A percentile compares a stretch with the other conserved stretches of the same genome.
These are phyloP conservation scores for Polyploca ridens DNA, from an alignment of 2,888 invertebrate species.

Conservation along the genomic window DNA sequence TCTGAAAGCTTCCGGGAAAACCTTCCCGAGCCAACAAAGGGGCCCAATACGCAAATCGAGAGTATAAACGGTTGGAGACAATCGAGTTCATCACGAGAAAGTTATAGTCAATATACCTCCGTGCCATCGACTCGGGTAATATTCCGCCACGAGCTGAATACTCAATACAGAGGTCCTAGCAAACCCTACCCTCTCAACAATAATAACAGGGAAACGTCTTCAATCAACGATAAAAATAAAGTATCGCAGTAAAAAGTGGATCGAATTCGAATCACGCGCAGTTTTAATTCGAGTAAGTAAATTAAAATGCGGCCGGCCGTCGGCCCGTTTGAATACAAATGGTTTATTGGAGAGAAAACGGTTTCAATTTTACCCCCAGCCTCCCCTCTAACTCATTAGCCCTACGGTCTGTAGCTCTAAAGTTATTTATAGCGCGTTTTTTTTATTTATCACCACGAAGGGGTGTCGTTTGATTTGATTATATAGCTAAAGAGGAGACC, in stretches of 20 bases:
- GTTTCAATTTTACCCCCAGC: conserved; percentile 65
- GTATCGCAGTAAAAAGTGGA: conserved; percentile 64
- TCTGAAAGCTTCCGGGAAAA: conserved; percentile 17
- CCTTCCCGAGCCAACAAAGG: conserved; percentile 37
- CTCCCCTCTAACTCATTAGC: conserved; percentile 70
- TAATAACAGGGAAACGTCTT: conserved; percentile 68
- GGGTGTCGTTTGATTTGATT: conserved; percentile 64
- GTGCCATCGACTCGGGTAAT: conserved; percentile 9
- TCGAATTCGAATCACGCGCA: conserved; percentile 80
- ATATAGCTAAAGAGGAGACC: conserved; percentile 40
- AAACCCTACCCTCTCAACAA: conserved; percentile 39
- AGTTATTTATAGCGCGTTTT: conserved; percentile 65
- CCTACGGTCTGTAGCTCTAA: conserved; percentile 49
- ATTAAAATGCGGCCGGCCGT: conserved; percentile 80
- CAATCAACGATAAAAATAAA: conserved; percentile 81
- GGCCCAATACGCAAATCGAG: conserved; percentile 54
- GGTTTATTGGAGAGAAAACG: conserved; percentile 70
- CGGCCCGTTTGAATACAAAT: conserved; percentile 80
- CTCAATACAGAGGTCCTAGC: conserved; percentile 36
- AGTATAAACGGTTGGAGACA: conserved; percentile 60
- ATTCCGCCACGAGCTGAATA: not conserved
- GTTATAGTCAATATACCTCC: conserved; percentile 61
- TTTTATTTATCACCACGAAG: conserved; percentile 66
- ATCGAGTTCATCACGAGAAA: conserved; percentile 55
- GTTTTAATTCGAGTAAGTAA: conserved; percentile 83